Percentiles rank a stretch among this genome's conserved stretches.
phyloP scores from a whole-genome alignment of 2,797 vertebrate species.

The Chrosomus eos region DNA sequence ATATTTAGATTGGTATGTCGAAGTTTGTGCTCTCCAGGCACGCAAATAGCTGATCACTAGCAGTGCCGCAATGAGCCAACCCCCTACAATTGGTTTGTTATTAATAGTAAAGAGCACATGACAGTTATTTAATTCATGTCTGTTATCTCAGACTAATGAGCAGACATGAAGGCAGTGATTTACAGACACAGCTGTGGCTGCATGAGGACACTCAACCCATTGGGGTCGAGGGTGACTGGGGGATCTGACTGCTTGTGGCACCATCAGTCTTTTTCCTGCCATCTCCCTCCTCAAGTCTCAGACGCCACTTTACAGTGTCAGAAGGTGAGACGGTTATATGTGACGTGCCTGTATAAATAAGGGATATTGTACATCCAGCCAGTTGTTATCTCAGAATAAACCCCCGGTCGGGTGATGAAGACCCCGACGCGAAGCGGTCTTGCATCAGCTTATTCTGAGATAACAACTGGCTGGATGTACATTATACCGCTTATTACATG shows the following conservation, averaged over 20 bases:
- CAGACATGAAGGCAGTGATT: conserved; percentile 56
- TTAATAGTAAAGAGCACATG: conserved; percentile 62
- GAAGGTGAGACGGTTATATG: conserved; percentile 12
- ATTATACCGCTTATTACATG: too few relatives aligned
- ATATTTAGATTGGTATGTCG: conserved; percentile 54
- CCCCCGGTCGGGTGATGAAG: too few relatives aligned
- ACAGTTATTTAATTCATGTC: conserved; percentile 57
- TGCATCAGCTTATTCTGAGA: too few relatives aligned
- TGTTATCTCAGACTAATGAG: conserved; percentile 59
- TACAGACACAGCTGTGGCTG: conserved; percentile 64
- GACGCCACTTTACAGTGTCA: conserved; percentile 26
- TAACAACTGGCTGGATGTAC: too few relatives aligned
- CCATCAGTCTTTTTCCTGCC: conserved; percentile 30
- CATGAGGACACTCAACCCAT: conserved; percentile 39
- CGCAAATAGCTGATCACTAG: conserved; percentile 44
- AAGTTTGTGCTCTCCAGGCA: conserved; percentile 49
- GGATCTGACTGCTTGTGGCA: conserved; percentile 23
- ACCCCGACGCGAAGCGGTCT: too few relatives aligned
- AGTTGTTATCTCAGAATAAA: too few relatives aligned
- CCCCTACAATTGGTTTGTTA: conserved; percentile 54
- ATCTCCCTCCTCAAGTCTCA: conserved; percentile 36
- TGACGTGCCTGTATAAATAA: neutral
- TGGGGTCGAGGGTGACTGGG: neutral
- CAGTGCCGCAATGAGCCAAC: conserved; percentile 16
- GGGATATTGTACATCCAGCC: too few relatives aligned